A percentile compares a stretch with the other conserved stretches of the same genome.
Conservation (phyloP, 2,888 invertebrate genomes). For the Heliconius charithonia region DNA sequence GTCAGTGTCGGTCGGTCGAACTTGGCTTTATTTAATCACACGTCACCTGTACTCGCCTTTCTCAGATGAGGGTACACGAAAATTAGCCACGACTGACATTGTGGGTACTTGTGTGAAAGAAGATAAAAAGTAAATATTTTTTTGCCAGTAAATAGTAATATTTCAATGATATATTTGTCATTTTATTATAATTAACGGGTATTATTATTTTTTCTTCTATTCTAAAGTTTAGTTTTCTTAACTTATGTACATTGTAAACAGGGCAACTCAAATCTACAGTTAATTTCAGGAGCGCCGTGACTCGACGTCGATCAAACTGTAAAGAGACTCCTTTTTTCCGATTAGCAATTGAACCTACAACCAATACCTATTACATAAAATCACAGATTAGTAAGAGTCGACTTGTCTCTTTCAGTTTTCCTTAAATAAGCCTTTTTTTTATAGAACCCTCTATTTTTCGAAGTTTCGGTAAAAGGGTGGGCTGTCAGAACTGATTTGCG, state of each 20-base stretch:
- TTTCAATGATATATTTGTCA: too few species aligned
- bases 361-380: conserved; percentile 7
- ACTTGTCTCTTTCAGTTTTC: conserved; percentile 5
- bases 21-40: conserved; percentile 47
- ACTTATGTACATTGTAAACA: too few species aligned
- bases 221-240: too few species aligned
- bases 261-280: too few species aligned
- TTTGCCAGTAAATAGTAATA: not conserved
- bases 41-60: conserved; percentile 42
- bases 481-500: conserved; percentile 17
- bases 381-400: not conserved
- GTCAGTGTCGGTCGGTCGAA: conserved; percentile 35
- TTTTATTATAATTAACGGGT: too few species aligned
- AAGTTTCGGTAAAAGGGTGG: conserved; percentile 9
- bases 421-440: conserved; percentile 7
- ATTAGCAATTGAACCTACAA: not conserved
- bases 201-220: too few species aligned
- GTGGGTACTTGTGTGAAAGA: conserved; percentile 1
- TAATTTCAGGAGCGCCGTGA: too few species aligned
- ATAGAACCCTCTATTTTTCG: not conserved
- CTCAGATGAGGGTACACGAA: conserved; percentile 42
- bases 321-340: not conserved
- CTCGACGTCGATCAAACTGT: too few species aligned
- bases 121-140: not conserved
- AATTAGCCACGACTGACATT: conserved; percentile 38